Base-by-base conservation (phyloP, 2,797 vertebrate genomes). In the Pangasius krempfi region DNA sequence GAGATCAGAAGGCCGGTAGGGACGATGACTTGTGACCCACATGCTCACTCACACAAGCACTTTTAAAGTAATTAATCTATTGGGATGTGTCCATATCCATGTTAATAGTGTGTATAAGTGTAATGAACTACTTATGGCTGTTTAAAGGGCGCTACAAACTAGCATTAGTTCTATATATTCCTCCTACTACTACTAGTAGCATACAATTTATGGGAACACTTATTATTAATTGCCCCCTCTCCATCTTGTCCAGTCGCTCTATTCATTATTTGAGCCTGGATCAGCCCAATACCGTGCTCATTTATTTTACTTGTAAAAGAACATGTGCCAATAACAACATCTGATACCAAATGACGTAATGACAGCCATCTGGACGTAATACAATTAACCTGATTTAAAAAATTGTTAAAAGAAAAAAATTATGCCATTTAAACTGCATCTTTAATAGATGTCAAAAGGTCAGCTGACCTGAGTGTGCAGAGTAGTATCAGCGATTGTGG, bases 21-120 rank as follows among this genome's bases (percentile, higher is more conserved):
- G 82, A 81, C 47, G 30, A 80, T 40, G 87, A 86, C 86, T 86
- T 64, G 40, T 80, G 52, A 27, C 84, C 86, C 84, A 50, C 37
- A 33, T 37, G 18, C 70, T 56, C 79, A 27, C 60, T 64, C 68
- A 81, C 27, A 52, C 47, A 16, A 33, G 64, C 50, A 25, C 50
- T 85, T 30, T 68, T 30, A 27, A 68, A 70, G 60, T 27, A 64
- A 86, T 56, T 40, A 72, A 44, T 58, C 62, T n/a, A 22, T 1
- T 9, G 16, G 1, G 13, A 37, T 44, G 58, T 58, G 76, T 68
- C 56, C 18, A 8, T n/a, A n/a, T 73, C 40, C 27, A n/a, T 72
- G 84, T 80, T 27, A 16, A n/a, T 44, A 10, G 30, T 79, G 81
- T 18, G 54, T 54, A 27, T 7, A 4, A 47, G 75, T 60, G 52